Conservation (phyloP, 2,797 vertebrate species). For the Serranus cabrilla region DNA sequence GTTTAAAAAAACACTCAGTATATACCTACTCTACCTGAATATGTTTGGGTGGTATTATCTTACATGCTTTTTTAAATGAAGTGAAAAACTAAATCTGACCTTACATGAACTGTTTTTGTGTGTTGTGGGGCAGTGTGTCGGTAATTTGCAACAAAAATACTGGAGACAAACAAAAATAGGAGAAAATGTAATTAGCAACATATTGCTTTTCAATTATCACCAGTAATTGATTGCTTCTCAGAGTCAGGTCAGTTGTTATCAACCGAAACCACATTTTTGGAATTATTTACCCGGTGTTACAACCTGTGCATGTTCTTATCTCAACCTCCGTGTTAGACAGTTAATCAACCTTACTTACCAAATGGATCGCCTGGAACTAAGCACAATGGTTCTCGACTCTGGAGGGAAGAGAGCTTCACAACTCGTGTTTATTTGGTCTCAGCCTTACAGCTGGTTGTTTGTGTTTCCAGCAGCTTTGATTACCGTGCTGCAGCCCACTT, state of each 20-base stretch:
- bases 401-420: constrained; percentile 7
- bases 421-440: constrained; percentile 18
- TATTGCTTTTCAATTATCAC: constrained; percentile 33
- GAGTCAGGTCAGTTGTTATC: constrained; percentile 48
- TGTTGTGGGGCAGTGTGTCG: not conserved
- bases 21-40: constrained; percentile 69
- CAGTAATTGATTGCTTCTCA: constrained; percentile 41
- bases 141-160: constrained; percentile 8
- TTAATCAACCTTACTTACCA: constrained; percentile 67
- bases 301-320: constrained; percentile 58
- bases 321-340: constrained; percentile 49
- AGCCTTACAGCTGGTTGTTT: constrained; percentile 59
- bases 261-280: constrained; percentile 41
- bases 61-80: constrained; percentile 81
- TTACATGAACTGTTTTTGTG: constrained; percentile 77
- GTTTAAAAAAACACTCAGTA: constrained; percentile 9
- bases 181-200: constrained; percentile 13
- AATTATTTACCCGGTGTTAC: constrained; percentile 11
- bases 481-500: constrained; percentile 86
- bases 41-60: constrained; percentile 71
- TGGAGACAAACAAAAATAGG: not conserved
- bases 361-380: constrained; percentile 42
- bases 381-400: constrained; percentile 25
- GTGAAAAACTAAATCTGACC: constrained; percentile 81
- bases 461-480: constrained; percentile 74